Evolutionary conservation across 2,888 invertebrate species (phyloP), one percentile per base, ranked within the genome.

Genomic region (Polydrusus cervinus): DNA sequence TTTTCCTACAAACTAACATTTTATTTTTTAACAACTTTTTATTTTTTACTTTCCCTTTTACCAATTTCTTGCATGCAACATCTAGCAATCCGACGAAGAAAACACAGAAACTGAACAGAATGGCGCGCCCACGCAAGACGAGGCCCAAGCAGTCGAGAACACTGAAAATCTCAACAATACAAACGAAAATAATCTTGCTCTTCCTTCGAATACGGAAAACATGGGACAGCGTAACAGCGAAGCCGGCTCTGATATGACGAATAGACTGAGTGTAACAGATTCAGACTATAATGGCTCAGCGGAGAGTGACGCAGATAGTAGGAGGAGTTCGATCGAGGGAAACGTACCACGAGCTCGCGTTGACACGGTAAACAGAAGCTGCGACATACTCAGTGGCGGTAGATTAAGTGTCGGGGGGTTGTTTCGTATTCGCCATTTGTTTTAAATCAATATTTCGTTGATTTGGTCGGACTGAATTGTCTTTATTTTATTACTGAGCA

Each of bases 271-370:
- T 47, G 71, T 72, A 30, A 80, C 81, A 55, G 86, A 86, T 78
- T 85, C 86, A 0, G 87, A 87, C 75, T 87, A 87, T 80, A 83
- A 86, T 79, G 87, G 84, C 51, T 86, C 86, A 5, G 85, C 80
- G 11, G 87, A 87, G 79, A 85, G 86, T 76, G 86, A 86, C 79
- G 83, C 83, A 67, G 86, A 83, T 74, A 83, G 82, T 16, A 78
- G 82, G 49, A 79, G 83, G 30, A 81, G 81, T 72, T 82, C 83
- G 7, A 49, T 78, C 18, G 79, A 79, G 8, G 62, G 40, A 8
- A 25, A 60, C 30, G 69, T 30, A 53, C 45, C 71, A 30, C 66
- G 14, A 51, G 53, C 11, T n/a, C 64, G 71, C 64, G 70, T 62
- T 47, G 72, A 77, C 75, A 75, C 47, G 77, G 77, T 77, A 77